These are phyloP conservation scores for Harmothoe impar DNA, from an alignment of 2,888 invertebrate species.

Conservation along the genomic window DNA sequence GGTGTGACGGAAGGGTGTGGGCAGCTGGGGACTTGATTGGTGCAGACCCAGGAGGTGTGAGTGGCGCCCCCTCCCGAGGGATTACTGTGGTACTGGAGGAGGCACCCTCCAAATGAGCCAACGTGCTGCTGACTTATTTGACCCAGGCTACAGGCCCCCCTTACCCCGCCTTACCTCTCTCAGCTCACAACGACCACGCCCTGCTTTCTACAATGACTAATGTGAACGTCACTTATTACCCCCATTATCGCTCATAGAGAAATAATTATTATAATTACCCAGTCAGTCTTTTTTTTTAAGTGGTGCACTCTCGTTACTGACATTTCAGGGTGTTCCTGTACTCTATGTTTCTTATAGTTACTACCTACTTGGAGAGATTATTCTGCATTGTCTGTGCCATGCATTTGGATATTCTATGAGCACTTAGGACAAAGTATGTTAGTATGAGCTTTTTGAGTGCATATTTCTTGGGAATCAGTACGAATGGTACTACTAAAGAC, in stretches of 20 bases:
- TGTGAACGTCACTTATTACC: neutral
- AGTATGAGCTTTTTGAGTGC: too few species aligned
- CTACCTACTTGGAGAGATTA: too few species aligned
- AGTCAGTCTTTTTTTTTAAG: neutral
- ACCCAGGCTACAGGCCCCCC: neutral
- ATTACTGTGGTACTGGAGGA: neutral
- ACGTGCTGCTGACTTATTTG: neutral
- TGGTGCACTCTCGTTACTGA: too few species aligned
- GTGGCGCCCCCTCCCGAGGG: slow-evolving; percentile 27
- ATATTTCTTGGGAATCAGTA: too few species aligned
- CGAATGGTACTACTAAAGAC: too few species aligned
- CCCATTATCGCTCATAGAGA: neutral
- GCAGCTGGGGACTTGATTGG: slow-evolving; percentile 34
- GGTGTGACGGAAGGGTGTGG: slow-evolving; percentile 36
- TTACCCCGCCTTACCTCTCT: neutral
- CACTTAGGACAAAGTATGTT: too few species aligned
- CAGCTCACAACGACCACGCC: neutral
- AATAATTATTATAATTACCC: neutral
- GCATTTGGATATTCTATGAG: too few species aligned
- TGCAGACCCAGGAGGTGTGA: slow-evolving; percentile 33
- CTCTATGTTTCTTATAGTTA: too few species aligned
- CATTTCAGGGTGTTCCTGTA: too few species aligned
- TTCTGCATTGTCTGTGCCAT: too few species aligned
- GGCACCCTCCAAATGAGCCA: slow-evolving; percentile 24
- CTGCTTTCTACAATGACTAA: neutral